A percentile compares a stretch with the other conserved stretches of the same genome.
phyloP scores from a whole-genome alignment of 2,113 vertebrate species.

The Prunella fulvescens region DNA sequence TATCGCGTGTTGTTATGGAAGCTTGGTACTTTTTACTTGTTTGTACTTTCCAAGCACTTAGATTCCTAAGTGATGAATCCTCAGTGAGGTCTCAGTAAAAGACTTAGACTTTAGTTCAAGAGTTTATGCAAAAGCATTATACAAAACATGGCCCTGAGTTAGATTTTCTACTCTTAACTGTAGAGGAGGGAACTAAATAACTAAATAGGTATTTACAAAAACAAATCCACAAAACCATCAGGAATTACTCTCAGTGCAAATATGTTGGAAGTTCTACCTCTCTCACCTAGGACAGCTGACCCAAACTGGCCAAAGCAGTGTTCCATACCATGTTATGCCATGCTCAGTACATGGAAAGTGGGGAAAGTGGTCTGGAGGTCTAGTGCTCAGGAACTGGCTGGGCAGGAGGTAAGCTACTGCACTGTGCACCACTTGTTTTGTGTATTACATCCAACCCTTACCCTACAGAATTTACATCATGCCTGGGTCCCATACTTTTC shows the following conservation, averaged over 20 bases:
- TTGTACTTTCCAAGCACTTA: neutral
- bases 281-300: neutral
- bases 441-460: neutral
- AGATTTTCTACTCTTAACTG: neutral
- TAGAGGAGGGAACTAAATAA: neutral
- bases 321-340: neutral
- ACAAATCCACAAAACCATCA: neutral
- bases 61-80: neutral
- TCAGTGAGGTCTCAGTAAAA: neutral
- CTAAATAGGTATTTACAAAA: neutral
- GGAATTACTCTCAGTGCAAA: neutral
- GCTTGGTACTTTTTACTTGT: neutral
- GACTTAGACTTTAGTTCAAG: neutral
- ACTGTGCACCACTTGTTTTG: neutral
- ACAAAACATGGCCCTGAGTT: neutral
- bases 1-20: neutral
- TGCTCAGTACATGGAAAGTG: neutral
- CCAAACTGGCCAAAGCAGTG: accelerated
- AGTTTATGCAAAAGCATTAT: neutral
- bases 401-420: neutral
- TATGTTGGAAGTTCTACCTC: neutral
- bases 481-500: neutral
- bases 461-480: neutral
- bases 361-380: neutral
- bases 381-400: neutral